Conservation (phyloP, 2,113 vertebrate genomes). For the Gadus macrocephalus region DNA sequence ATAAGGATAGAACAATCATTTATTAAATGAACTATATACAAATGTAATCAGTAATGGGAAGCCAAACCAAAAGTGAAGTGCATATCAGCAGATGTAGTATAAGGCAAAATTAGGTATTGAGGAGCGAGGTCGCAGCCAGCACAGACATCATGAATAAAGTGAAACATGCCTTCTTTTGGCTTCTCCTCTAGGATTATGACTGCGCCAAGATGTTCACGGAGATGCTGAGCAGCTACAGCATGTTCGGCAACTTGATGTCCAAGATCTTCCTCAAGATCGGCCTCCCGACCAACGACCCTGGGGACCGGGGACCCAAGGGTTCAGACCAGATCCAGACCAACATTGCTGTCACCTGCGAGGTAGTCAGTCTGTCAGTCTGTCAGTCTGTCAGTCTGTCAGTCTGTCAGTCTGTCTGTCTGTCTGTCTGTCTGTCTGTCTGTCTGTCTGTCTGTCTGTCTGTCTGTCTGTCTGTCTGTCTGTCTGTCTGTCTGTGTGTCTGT, state of each 20-base stretch:
- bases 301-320: slow-evolving; percentile 32
- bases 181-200: slow-evolving; percentile 59
- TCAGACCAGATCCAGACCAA: slow-evolving; percentile 39
- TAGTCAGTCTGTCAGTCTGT: slow-evolving; percentile 7
- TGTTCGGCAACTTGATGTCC: slow-evolving; percentile 63
- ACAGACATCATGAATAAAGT: too few species aligned
- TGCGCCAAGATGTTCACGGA: slow-evolving; percentile 30
- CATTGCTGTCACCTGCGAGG: slow-evolving; percentile 77
- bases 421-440: too few species aligned
- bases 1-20: too few species aligned
- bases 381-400: background rate
- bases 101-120: too few species aligned
- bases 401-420: background rate
- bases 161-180: background rate
- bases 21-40: too few species aligned
- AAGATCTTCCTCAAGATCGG: slow-evolving; percentile 52
- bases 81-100: too few species aligned
- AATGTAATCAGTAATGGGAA: too few species aligned
- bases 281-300: slow-evolving; percentile 11
- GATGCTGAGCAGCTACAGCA: slow-evolving; percentile 56
- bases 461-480: background rate
- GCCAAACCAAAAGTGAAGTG: too few species aligned
- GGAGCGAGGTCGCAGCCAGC: too few species aligned
- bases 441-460: background rate
- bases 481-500: background rate